Evolutionary conservation across 2,113 vertebrate genomes (phyloP).

Genomic region (Lepisosteus osseus): DNA sequence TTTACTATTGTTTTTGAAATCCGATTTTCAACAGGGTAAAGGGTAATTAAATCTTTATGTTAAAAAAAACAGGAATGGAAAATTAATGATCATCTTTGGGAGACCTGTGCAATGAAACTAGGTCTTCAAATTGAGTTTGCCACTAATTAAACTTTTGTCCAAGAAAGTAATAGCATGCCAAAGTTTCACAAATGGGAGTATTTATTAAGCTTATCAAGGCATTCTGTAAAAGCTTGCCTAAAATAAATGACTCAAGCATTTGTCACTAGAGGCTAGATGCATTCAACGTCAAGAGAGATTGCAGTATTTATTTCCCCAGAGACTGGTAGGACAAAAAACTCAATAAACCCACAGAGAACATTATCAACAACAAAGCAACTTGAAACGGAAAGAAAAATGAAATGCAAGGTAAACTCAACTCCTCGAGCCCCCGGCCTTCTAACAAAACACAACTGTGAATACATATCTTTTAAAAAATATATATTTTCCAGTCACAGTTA

Average conservation of each 20-base stretch:
- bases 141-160: constrained; percentile 4
- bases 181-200: background rate
- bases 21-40: too few relatives aligned
- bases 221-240: background rate
- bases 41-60: too few relatives aligned
- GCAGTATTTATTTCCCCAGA: constrained; percentile 13
- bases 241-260: constrained; percentile 11
- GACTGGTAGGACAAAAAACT: background rate
- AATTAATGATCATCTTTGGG: too few relatives aligned
- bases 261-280: background rate
- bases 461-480: too few relatives aligned
- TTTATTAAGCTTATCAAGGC: constrained; percentile 14
- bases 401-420: background rate
- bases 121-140: background rate
- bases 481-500: too few relatives aligned
- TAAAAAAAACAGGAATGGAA: too few relatives aligned
- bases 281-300: constrained; percentile 8
- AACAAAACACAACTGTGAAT: too few relatives aligned
- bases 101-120: too few relatives aligned
- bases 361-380: constrained; percentile 10
- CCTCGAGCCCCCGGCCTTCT: background rate
- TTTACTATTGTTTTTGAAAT: too few relatives aligned
- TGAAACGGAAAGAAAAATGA: constrained; percentile 1
- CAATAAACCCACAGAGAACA: constrained; percentile 15
- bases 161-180: background rate